These are phyloP conservation scores for Bruchidius siliquastri DNA, from an alignment of 2,888 invertebrate genomes.

Conservation along the genomic window DNA sequence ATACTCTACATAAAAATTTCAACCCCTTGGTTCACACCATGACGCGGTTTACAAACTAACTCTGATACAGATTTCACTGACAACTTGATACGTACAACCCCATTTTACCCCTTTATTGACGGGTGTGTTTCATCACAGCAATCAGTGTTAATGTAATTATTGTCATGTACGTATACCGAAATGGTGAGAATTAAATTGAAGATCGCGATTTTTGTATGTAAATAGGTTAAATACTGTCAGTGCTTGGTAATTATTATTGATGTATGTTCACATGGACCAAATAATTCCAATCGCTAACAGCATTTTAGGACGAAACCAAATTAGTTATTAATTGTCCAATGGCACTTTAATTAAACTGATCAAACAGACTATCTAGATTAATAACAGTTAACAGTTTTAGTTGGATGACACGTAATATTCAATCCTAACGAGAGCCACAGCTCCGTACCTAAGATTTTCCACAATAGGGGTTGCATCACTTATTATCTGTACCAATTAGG, in stretches of 20 bases:
- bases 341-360: constrained; percentile 18
- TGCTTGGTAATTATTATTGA: not conserved
- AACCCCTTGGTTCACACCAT: too few species aligned
- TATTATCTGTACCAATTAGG: too few species aligned
- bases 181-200: not conserved
- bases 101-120: too few species aligned
- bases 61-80: too few species aligned
- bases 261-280: not conserved
- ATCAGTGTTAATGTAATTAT: too few species aligned
- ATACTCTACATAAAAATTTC: too few species aligned
- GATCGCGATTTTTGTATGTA: not conserved
- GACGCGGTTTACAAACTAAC: too few species aligned
- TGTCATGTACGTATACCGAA: not conserved
- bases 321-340: not conserved
- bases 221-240: not conserved
- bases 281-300: not conserved
- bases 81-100: too few species aligned
- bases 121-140: too few species aligned
- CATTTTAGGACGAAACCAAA: not conserved
- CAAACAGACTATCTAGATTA: constrained; percentile 20
- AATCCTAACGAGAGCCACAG: constrained; percentile 21
- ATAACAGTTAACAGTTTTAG: constrained; percentile 15
- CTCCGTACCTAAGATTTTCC: not conserved
- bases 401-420: constrained; percentile 26
- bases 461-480: not conserved